A percentile compares a stretch with the other conserved stretches of the same genome.
phyloP scores from a whole-genome alignment of 2,113 vertebrate genomes.

The Saccopteryx leptura region DNA sequence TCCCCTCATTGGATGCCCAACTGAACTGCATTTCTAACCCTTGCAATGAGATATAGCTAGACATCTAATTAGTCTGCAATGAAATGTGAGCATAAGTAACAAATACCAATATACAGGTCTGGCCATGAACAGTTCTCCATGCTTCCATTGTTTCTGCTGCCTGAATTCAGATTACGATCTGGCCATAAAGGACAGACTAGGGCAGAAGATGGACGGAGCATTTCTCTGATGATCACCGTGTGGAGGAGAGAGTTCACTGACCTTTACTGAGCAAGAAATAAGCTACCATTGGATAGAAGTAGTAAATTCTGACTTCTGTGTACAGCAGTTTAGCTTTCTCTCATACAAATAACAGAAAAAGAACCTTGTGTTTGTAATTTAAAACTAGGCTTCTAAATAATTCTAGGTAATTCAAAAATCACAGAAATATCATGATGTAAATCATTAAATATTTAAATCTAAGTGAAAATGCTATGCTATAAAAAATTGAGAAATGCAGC shows the following conservation, averaged over 20 bases:
- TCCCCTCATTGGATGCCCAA: neutral
- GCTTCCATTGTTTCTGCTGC: neutral
- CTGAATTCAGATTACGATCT: neutral
- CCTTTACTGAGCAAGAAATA: neutral
- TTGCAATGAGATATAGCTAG: neutral
- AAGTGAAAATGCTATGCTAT: constrained; percentile 10
- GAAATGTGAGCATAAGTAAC: neutral
- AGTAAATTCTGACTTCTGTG: neutral
- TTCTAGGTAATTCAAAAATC: neutral
- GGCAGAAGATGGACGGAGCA: neutral
- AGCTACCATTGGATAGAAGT: neutral
- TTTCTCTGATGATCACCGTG: neutral
- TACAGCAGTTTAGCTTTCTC: neutral
- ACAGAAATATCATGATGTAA: neutral
- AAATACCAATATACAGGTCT: neutral
- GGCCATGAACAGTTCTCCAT: neutral
- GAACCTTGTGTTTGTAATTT: neutral
- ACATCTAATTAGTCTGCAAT: neutral
- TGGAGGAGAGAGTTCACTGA: neutral
- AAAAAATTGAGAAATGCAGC: neutral
- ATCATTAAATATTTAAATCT: neutral
- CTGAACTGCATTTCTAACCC: neutral
- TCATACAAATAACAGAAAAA: neutral
- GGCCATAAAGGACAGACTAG: neutral
- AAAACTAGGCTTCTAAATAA: neutral